phyloP scores from a whole-genome alignment of 2,797 vertebrate genomes.

The Sarcophilus harrisii region DNA sequence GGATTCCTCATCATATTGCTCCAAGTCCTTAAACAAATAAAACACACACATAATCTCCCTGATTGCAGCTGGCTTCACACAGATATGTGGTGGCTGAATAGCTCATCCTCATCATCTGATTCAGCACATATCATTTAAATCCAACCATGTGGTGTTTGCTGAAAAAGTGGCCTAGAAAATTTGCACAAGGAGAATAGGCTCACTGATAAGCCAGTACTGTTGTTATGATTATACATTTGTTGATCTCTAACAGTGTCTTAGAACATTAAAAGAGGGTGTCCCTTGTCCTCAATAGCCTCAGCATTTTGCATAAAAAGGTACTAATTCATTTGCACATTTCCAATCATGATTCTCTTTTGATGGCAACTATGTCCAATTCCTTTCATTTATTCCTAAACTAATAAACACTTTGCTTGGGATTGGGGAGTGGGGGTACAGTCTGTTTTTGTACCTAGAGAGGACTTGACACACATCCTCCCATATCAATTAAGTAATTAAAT shows the following conservation, averaged over 20 bases:
- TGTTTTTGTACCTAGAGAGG: not conserved
- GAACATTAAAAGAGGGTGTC: not conserved
- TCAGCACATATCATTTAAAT: not conserved
- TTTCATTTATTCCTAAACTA: not conserved
- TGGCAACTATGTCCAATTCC: not conserved
- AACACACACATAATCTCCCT: slow-evolving; percentile 1
- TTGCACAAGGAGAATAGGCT: not conserved
- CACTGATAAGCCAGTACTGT: not conserved
- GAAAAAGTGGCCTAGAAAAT: slow-evolving; percentile 5
- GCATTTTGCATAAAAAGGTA: not conserved
- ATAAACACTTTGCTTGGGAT: not conserved
- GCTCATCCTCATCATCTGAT: not conserved
- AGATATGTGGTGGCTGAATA: slow-evolving; percentile 2
- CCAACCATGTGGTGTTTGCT: not conserved
- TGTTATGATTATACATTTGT: not conserved
- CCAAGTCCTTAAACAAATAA: not conserved
- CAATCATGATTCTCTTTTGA: not conserved
- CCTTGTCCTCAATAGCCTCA: not conserved
- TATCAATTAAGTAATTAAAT: not conserved
- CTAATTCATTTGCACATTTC: not conserved
- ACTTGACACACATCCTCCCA: not conserved
- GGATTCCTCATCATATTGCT: not conserved
- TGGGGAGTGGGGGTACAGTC: not conserved
- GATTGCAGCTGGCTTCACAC: not conserved
- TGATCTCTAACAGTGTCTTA: not conserved